Evolutionary conservation across 2,113 vertebrate genomes (phyloP).

Genomic region (Callipepla squamata): DNA sequence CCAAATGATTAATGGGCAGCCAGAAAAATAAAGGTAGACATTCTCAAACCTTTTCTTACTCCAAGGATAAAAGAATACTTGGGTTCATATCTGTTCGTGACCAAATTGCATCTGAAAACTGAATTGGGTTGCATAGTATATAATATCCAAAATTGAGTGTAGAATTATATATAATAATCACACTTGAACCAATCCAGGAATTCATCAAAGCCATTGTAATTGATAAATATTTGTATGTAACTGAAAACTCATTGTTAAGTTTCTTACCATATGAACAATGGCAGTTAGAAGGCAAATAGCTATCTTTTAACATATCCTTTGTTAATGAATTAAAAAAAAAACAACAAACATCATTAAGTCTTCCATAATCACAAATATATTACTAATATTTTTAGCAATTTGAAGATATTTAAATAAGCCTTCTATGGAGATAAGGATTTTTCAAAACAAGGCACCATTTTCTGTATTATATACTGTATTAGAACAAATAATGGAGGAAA

Average conservation of each 20-base stretch:
- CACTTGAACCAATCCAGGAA: background rate
- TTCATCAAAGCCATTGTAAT: background rate
- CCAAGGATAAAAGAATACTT: background rate
- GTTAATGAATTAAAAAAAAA: background rate
- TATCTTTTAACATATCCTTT: background rate
- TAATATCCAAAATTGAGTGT: background rate
- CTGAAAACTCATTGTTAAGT: background rate
- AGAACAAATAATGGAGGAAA: background rate
- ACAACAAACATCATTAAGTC: background rate
- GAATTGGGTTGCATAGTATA: background rate
- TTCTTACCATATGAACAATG: background rate
- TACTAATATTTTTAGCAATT: background rate
- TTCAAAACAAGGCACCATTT: background rate
- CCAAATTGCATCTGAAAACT: background rate
- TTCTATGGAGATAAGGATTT: background rate
- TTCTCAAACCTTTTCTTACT: background rate
- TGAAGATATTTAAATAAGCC: background rate
- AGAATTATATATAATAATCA: background rate
- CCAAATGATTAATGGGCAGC: background rate
- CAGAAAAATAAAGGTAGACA: background rate
- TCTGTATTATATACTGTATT: background rate
- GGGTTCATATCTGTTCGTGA: background rate
- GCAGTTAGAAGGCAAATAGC: background rate
- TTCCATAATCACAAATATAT: background rate
- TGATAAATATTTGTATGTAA: background rate